Evolutionary conservation across 2,888 invertebrate species (phyloP), one percentile per base, ranked within the genome.

Genomic region (Leptinotarsa tumamoca): DNA sequence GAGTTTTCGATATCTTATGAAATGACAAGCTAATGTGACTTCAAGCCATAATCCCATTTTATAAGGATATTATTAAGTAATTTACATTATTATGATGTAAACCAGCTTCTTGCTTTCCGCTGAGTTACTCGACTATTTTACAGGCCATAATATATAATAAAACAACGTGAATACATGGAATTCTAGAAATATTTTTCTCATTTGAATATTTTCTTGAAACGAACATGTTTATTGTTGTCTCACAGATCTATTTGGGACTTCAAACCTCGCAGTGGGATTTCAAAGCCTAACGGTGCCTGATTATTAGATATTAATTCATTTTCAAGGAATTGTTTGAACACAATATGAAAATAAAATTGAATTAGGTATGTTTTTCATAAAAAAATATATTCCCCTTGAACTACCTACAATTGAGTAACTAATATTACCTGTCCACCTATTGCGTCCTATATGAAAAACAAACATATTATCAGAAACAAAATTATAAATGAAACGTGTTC

Each of bases 1-100:
- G 15, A 63, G 33, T n/a, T 63, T 43, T 63, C 63, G 66, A 58
- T 68, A 75, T 58, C 69, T 72, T 61, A 50, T 71, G 70, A 78
- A 79, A 75, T 77, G 78, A 75, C 78, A 75, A 74, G 74, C 70
- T 78, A 80, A 80, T 80, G 70, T 72, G 79, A 77, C 78, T 74
- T 72, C 73, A 66, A 67, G 71, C 72, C 61, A 72, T 79, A 78
- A 78, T 78, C 76, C 76, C 72, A 77, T 75, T 80, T 75, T 77
- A 78, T 76, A 75, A 78, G 77, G 73, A 75, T 78, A 78, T 80
- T 75, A 80, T 80, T 78, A 75, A 80, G 78, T 78, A 80, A 77
- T 80, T 80, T 78, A 77, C 76, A 73, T 80, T 75, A 78, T 77
- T 77, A 75, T 74, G 74, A 78, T 78, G 78, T 75, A 78, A 78